These are phyloP conservation scores for Spongia lamella DNA, from an alignment of 37 sponge, comb jelly and placozoan genomes.

Conservation along the genomic window DNA sequence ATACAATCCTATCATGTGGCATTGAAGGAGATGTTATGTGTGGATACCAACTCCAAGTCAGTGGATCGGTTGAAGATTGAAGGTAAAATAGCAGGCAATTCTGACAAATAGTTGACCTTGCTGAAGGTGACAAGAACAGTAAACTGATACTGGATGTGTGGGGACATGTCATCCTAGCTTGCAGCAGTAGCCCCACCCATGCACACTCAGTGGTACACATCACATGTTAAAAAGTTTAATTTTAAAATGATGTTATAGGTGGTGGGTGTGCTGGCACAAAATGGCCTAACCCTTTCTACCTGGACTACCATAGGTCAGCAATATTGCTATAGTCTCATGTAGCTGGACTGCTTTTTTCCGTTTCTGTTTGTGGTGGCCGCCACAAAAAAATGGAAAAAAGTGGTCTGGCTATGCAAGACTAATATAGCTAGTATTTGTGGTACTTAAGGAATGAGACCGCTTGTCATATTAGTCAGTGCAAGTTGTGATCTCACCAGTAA, in stretches of 20 bases:
- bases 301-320: too few relatives aligned
- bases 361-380: too few relatives aligned
- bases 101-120: neutral
- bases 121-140: conserved; percentile 29
- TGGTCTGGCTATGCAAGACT: too few relatives aligned
- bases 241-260: too few relatives aligned
- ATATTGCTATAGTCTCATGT: too few relatives aligned
- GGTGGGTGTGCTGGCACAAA: too few relatives aligned
- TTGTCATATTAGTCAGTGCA: neutral
- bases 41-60: conserved; percentile 3
- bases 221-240: too few relatives aligned
- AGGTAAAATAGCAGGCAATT: neutral
- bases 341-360: too few relatives aligned
- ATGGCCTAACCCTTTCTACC: too few relatives aligned
- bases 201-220: conserved; percentile 38
- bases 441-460: too few relatives aligned
- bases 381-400: too few relatives aligned
- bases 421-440: too few relatives aligned
- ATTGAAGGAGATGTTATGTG: conserved; percentile 5
- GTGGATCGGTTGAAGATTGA: conserved; percentile 11
- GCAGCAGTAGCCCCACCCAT: conserved; percentile 52
- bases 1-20: neutral
- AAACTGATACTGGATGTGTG: conserved; percentile 76
- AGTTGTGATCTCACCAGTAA: neutral
- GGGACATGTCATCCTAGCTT: conserved; percentile 58